Conservation (phyloP, 35 echinoderm and acorn worm species). For the Chiridota heheva region DNA sequence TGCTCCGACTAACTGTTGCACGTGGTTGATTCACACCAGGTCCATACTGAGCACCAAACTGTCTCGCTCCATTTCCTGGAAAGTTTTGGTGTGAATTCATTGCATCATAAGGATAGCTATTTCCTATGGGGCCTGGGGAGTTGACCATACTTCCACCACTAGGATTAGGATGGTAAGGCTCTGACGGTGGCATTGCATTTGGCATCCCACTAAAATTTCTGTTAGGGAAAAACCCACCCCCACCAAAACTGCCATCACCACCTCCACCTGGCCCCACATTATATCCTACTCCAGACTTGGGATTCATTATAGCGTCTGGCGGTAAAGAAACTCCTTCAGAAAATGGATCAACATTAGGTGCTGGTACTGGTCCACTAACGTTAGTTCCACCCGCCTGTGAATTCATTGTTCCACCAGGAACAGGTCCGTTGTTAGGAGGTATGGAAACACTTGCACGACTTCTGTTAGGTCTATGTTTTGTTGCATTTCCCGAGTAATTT, state of each 20-base stretch:
- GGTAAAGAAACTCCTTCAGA: constrained; percentile 59
- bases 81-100: constrained; percentile 40
- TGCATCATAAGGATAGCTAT: constrained; percentile 77
- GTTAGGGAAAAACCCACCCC: constrained; percentile 15
- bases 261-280: constrained; percentile 33
- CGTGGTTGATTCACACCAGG: constrained; percentile 48
- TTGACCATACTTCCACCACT: background rate
- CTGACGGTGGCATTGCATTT: constrained; percentile 44
- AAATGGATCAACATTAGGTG: constrained; percentile 75
- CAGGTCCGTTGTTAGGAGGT: constrained; percentile 47
- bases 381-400: constrained; percentile 23
- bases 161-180: constrained; percentile 10
- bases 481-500: constrained; percentile 51
- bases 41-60: constrained; percentile 39
- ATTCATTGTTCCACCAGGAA: constrained; percentile 58
- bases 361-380: constrained; percentile 30
- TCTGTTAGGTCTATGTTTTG: constrained; percentile 42
- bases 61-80: constrained; percentile 23
- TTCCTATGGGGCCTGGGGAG: constrained; percentile 42
- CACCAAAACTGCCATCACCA: constrained; percentile 21
- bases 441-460: constrained; percentile 31
- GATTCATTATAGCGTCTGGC: constrained; percentile 51
- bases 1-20: constrained; percentile 49
- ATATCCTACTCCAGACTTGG: constrained; percentile 46
- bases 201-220: constrained; percentile 38